phyloP scores from a whole-genome alignment of 2,113 vertebrate genomes.

The Thymallus thymallus region DNA sequence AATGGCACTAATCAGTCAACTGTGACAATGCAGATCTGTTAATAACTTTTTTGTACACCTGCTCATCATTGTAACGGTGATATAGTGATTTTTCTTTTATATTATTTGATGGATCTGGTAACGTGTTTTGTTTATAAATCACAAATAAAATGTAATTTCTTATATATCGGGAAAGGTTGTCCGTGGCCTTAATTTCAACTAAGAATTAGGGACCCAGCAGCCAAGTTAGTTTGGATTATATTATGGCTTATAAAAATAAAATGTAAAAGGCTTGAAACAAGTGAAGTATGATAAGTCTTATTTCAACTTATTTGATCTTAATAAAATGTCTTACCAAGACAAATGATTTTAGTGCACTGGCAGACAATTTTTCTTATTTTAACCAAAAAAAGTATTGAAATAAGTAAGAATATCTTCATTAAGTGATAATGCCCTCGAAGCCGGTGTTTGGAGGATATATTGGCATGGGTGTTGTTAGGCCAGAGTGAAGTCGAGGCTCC shows the following conservation, averaged over 20 bases:
- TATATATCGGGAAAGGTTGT: slow-evolving; percentile 64
- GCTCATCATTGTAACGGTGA: slow-evolving; percentile 77
- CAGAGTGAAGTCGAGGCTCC: too few species aligned
- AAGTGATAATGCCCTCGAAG: too few species aligned
- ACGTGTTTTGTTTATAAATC: slow-evolving; percentile 82
- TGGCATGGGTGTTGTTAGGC: too few species aligned
- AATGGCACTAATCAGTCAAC: slow-evolving; percentile 57
- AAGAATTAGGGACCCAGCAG: background rate
- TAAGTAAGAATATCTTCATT: too few species aligned
- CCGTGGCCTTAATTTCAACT: background rate
- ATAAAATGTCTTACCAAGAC: too few species aligned
- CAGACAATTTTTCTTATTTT: too few species aligned
- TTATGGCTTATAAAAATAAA: background rate
- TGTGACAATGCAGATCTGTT: slow-evolving; percentile 74
- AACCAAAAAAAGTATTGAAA: too few species aligned
- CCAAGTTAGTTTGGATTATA: background rate
- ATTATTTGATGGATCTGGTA: slow-evolving; percentile 77
- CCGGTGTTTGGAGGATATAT: too few species aligned
- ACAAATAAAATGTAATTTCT: slow-evolving; percentile 81
- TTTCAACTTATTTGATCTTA: too few species aligned
- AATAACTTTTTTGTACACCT: slow-evolving; percentile 77
- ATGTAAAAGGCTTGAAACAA: too few species aligned
- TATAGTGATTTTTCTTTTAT: slow-evolving; percentile 69
- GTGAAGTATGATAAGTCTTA: too few species aligned
- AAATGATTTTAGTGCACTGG: too few species aligned